Percentiles rank a stretch among this genome's conserved stretches.
phyloP scores from a whole-genome alignment of 2,888 invertebrate genomes.

The Nephrocerus scutellatus region DNA sequence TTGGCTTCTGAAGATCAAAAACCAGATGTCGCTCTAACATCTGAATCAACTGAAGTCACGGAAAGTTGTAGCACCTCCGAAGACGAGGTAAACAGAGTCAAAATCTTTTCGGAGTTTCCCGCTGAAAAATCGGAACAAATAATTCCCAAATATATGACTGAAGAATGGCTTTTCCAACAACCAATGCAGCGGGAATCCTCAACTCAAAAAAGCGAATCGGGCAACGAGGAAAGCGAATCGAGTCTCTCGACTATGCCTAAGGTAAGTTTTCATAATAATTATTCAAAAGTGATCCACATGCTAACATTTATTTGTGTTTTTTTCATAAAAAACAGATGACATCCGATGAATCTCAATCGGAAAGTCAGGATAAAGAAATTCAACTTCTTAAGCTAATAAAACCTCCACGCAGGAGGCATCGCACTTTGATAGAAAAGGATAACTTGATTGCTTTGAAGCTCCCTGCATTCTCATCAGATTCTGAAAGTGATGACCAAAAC shows the following conservation, averaged over 20 bases:
- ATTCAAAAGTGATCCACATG: no score
- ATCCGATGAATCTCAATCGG: conserved; percentile 36
- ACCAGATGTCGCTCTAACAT: no score
- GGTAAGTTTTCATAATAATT: conserved; percentile 24
- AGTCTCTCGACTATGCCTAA: conserved; percentile 35
- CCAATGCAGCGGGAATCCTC: no score
- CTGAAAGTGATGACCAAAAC: no score
- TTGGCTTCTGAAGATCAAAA: no score
- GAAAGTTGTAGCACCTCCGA: no score
- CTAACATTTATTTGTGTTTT: background rate
- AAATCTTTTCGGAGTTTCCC: conserved; percentile 10
- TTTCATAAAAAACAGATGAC: conserved; percentile 24
- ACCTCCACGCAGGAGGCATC: conserved; percentile 32
- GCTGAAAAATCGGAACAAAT: conserved; percentile 15
- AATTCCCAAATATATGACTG: no score
- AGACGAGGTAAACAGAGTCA: conserved; percentile 9
- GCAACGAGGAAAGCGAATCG: conserved; percentile 36
- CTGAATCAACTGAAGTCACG: no score
- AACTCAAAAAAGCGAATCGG: conserved; percentile 22
- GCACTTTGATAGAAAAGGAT: conserved; percentile 29
- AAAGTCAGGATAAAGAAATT: conserved; percentile 21
- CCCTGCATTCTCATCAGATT: no score
- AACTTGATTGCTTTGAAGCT: conserved; percentile 28
- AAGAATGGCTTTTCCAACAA: no score
- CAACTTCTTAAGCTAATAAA: conserved; percentile 33